A percentile compares a stretch with the other conserved stretches of the same genome.
phyloP scores from a whole-genome alignment of 1,140 invertebrate genomes.

The Pachypsylla venusta region DNA sequence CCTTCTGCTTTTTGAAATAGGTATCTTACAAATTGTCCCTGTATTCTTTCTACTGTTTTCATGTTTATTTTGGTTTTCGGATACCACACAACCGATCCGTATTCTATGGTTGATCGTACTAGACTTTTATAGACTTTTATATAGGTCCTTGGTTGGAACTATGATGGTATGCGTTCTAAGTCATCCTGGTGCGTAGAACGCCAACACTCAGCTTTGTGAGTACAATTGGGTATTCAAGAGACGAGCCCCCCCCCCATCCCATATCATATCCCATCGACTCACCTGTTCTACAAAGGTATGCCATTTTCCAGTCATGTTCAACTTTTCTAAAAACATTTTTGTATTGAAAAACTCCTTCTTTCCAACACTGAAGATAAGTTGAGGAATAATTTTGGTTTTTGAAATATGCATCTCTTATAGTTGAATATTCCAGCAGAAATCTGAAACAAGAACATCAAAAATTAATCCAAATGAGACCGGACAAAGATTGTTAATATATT shows the following conservation, averaged over 20 bases:
- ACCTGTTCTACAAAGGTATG: constrained; percentile 60
- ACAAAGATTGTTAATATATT: background rate
- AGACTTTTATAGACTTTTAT: too few relatives aligned
- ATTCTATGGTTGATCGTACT: constrained; percentile 10
- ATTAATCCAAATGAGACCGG: background rate
- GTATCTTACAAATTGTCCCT: background rate
- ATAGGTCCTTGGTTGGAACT: too few relatives aligned
- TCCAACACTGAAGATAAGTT: constrained; percentile 41
- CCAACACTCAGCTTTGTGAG: too few relatives aligned
- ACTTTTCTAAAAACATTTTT: constrained; percentile 63
- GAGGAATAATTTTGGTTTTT: background rate
- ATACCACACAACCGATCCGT: constrained; percentile 10
- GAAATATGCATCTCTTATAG: constrained; percentile 37
- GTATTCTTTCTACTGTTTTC: constrained; percentile 18
- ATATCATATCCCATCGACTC: constrained; percentile 12
- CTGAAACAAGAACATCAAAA: constrained; percentile 11
- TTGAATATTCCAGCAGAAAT: constrained; percentile 37
- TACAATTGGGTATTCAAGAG: too few relatives aligned
- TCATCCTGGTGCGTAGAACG: too few relatives aligned
- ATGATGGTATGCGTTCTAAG: too few relatives aligned
- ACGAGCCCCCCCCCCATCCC: too few relatives aligned
- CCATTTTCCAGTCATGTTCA: constrained; percentile 84
- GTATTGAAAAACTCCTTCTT: constrained; percentile 38
- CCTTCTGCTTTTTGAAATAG: background rate
- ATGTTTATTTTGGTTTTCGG: constrained; percentile 31